A percentile compares a stretch with the other conserved stretches of the same genome.
Conservation (phyloP, 1,140 invertebrate genomes). For the Lepidurus apus region DNA sequence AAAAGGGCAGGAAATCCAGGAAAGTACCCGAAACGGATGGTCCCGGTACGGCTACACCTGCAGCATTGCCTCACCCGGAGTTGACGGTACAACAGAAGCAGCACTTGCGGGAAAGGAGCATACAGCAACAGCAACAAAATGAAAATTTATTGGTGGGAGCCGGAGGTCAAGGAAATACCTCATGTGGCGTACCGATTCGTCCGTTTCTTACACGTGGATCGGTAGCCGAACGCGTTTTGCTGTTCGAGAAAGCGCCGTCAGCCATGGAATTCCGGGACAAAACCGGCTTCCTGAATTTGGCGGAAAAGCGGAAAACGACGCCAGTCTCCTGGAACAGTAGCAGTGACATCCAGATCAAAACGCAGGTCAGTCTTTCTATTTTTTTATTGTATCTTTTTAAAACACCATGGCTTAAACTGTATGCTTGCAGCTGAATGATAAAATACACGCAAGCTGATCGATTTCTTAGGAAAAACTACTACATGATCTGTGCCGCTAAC, state of each 20-base stretch:
- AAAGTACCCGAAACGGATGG: slow-evolving; percentile 36
- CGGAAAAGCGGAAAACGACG: slow-evolving; percentile 28
- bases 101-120: slow-evolving; percentile 49
- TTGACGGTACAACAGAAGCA: slow-evolving; percentile 59
- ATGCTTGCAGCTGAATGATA: no score
- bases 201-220: slow-evolving; percentile 83
- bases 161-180: slow-evolving; percentile 31
- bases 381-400: no score
- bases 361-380: background rate
- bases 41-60: slow-evolving; percentile 36
- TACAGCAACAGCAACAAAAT: slow-evolving; percentile 33
- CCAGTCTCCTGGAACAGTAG: slow-evolving; percentile 28
- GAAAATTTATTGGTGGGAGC: background rate
- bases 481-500: no score
- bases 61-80: slow-evolving; percentile 59
- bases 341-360: slow-evolving; percentile 32
- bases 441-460: no score
- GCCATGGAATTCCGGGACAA: slow-evolving; percentile 48
- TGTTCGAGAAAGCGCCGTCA: slow-evolving; percentile 85
- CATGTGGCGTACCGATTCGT: slow-evolving; percentile 57
- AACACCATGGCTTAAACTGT: no score
- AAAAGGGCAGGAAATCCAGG: slow-evolving; percentile 38
- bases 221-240: slow-evolving; percentile 81
- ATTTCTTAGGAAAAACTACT: no score
- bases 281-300: slow-evolving; percentile 32